phyloP scores from a whole-genome alignment of 2,797 vertebrate species.

The Diplodus puntazzo region DNA sequence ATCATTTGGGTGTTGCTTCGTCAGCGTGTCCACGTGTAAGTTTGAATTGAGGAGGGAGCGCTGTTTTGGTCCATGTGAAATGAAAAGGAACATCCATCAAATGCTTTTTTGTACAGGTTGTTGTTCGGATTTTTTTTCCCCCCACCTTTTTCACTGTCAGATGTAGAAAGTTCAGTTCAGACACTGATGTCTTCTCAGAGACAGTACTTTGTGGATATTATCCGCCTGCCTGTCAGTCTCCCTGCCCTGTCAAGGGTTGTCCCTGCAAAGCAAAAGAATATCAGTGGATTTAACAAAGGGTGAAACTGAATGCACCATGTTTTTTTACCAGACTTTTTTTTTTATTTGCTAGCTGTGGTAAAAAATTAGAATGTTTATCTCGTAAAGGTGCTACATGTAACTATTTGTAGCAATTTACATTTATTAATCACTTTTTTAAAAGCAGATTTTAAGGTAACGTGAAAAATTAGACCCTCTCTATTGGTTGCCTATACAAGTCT shows the following conservation, averaged over 20 bases:
- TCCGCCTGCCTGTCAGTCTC: slow-evolving; percentile 61
- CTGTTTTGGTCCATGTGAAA: neutral
- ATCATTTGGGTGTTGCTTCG: neutral
- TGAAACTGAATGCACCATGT: slow-evolving; percentile 11
- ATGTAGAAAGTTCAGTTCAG: slow-evolving; percentile 48
- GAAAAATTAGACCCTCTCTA: too few species aligned
- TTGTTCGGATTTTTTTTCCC: neutral
- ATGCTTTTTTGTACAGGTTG: slow-evolving; percentile 12
- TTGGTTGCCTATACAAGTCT: too few species aligned
- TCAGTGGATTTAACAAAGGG: slow-evolving; percentile 33
- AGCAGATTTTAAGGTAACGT: too few species aligned
- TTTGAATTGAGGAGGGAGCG: neutral
- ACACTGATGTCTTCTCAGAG: slow-evolving; percentile 46
- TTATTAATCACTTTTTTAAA: too few species aligned
- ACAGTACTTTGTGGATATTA: slow-evolving; percentile 62
- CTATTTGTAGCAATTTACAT: too few species aligned
- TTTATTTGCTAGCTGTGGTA: neutral
- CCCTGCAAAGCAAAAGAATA: slow-evolving; percentile 17
- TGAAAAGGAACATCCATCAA: slow-evolving; percentile 32
- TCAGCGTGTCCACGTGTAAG: neutral
- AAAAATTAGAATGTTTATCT: neutral
- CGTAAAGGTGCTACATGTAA: neutral
- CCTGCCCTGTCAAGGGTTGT: slow-evolving; percentile 42
- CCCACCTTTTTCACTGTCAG: slow-evolving; percentile 43
- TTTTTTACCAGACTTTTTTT: neutral